phyloP scores from a whole-genome alignment of 2,888 invertebrate species.

The Adelphocoris suturalis region DNA sequence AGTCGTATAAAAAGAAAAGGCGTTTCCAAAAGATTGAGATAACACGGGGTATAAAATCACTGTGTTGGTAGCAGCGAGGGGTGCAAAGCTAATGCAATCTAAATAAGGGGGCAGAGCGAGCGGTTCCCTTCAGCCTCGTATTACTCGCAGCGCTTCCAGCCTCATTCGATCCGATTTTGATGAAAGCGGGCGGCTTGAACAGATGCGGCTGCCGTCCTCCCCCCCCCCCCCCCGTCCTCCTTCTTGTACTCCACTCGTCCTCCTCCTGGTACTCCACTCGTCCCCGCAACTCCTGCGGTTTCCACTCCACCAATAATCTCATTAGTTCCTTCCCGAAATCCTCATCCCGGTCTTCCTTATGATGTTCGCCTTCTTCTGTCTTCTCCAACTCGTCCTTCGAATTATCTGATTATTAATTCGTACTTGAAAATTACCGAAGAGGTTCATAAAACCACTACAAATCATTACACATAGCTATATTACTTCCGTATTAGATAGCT shows the following conservation, averaged over 20 bases:
- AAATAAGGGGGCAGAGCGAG: conserved; percentile 23
- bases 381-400: neutral
- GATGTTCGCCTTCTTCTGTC: neutral
- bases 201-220: conserved; percentile 37
- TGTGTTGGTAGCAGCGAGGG: conserved; percentile 30
- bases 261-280: neutral
- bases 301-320: conserved; percentile 20
- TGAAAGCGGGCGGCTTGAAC: conserved; percentile 12
- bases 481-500: no score
- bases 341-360: conserved; percentile 1
- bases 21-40: conserved; percentile 55
- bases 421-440: neutral
- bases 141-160: conserved; percentile 10
- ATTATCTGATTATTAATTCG: conserved; percentile 10
- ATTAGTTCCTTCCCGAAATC: conserved; percentile 25
- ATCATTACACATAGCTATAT: no score
- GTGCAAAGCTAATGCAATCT: conserved; percentile 60
- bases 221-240: neutral
- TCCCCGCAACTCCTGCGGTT: conserved; percentile 16
- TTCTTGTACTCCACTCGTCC: neutral
- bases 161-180: conserved; percentile 31
- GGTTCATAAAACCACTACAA: neutral
- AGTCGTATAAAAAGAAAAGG: neutral
- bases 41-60: conserved; percentile 61
- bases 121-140: conserved; percentile 21